phyloP scores from a whole-genome alignment of 2,888 invertebrate genomes.

The Drosophila recens region DNA sequence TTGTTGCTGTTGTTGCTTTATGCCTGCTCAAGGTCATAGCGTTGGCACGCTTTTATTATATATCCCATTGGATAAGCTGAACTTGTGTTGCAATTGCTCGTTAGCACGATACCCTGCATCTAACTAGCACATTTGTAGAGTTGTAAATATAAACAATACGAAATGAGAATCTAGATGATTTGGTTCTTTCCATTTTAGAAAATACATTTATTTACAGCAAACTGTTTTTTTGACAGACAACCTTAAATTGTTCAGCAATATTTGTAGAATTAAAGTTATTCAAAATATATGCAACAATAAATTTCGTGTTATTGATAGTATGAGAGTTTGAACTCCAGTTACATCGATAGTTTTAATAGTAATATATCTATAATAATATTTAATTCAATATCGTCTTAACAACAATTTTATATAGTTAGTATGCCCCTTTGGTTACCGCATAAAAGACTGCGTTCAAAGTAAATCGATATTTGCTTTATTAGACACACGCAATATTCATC shows the following conservation, averaged over 20 bases:
- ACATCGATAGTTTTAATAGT: not conserved
- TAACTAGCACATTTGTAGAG: not conserved
- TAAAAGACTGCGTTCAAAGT: constrained; percentile 6
- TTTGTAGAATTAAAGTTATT: too few relatives aligned
- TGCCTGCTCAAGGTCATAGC: constrained; percentile 59
- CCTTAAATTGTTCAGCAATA: too few relatives aligned
- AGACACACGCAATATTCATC: constrained; percentile 36
- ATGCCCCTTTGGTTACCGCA: not conserved
- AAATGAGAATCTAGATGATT: not conserved
- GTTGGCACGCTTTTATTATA: constrained; percentile 19
- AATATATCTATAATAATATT: not conserved
- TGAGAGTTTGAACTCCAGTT: too few relatives aligned
- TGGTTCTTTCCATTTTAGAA: too few relatives aligned
- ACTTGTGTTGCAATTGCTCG: not conserved
- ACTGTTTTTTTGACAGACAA: too few relatives aligned
- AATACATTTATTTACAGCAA: too few relatives aligned
- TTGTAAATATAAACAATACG: not conserved
- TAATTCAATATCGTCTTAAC: not conserved
- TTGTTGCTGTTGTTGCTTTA: constrained; percentile 1
- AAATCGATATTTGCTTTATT: constrained; percentile 46
- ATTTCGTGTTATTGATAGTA: too few relatives aligned
- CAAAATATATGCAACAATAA: not conserved
- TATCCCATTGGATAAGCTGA: constrained; percentile 8
- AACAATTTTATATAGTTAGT: not conserved
- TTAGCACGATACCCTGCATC: constrained; percentile 3